phyloP scores from a whole-genome alignment of 2,888 invertebrate species.

The Eilema caniola region DNA sequence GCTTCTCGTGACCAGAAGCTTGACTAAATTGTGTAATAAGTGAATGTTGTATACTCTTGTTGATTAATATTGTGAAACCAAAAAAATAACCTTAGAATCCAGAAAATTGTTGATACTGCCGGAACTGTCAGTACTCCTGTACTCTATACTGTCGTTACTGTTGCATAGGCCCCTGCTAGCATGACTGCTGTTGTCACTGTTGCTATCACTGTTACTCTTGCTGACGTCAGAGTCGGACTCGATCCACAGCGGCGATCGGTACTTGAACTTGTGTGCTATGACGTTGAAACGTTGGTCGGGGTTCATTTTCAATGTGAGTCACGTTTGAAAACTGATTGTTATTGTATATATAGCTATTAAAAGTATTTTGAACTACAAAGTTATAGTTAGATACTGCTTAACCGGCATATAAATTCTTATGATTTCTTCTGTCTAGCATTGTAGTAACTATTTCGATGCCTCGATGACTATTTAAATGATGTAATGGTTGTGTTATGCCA shows the following conservation, averaged over 20 bases:
- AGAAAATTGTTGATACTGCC: constrained; percentile 82
- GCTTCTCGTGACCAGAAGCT: no score
- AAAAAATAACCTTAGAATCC: constrained; percentile 78
- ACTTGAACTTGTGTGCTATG: constrained; percentile 81
- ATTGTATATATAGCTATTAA: not conserved
- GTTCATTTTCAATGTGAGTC: constrained; percentile 46
- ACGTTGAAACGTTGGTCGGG: constrained; percentile 68
- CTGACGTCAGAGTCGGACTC: constrained; percentile 80
- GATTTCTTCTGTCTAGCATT: no score
- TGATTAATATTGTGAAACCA: no score
- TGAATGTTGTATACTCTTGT: no score
- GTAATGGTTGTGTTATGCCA: no score
- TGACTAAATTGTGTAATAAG: no score
- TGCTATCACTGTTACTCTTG: constrained; percentile 41
- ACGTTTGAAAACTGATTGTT: not conserved
- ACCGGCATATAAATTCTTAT: no score
- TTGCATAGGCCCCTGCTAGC: constrained; percentile 38
- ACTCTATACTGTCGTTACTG: constrained; percentile 74
- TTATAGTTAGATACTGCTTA: not conserved
- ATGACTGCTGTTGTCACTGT: constrained; percentile 42
- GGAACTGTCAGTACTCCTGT: constrained; percentile 69
- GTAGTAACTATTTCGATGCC: no score
- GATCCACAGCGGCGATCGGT: constrained; percentile 83
- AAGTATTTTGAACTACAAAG: not conserved
- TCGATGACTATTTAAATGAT: no score